Conservation (phyloP, 2,797 vertebrate genomes). For the Microchirus variegatus region DNA sequence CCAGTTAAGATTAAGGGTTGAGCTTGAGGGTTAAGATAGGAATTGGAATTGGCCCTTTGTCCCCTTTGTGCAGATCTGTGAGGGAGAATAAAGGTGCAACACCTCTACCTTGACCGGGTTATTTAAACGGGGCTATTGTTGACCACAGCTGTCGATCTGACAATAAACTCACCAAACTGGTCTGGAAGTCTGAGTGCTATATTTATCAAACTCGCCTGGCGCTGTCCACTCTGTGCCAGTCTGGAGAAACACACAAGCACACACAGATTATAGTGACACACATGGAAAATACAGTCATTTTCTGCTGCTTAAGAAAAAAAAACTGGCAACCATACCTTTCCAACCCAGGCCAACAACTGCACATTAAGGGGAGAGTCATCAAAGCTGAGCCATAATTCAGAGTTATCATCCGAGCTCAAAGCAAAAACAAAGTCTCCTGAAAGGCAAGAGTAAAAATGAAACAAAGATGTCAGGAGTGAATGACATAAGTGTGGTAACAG, state of each 20-base stretch:
- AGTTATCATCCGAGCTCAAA: slow-evolving; percentile 92
- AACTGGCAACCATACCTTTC: slow-evolving; percentile 82
- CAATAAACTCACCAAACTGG: slow-evolving; percentile 83
- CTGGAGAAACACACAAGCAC: slow-evolving; percentile 60
- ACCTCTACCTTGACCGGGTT: too few relatives aligned
- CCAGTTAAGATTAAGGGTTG: too few relatives aligned
- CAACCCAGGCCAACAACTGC: slow-evolving; percentile 86
- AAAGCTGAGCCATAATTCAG: slow-evolving; percentile 94
- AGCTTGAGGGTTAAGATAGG: too few relatives aligned
- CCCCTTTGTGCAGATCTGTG: too few relatives aligned
- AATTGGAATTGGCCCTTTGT: too few relatives aligned
- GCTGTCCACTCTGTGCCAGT: slow-evolving; percentile 92
- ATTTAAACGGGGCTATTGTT: background rate
- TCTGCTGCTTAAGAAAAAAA: background rate
- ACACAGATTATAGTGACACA: background rate
- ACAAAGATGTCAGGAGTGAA: background rate
- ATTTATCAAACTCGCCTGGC: slow-evolving; percentile 94
- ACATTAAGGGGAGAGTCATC: slow-evolving; percentile 85
- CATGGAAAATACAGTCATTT: background rate
- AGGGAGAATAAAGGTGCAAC: too few relatives aligned
- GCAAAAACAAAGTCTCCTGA: slow-evolving; percentile 92
- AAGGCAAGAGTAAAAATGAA: background rate
- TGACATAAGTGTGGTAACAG: background rate
- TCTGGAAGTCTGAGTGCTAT: slow-evolving; percentile 87
- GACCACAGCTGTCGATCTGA: background rate